phyloP scores from a whole-genome alignment of 1,140 invertebrate genomes.

The Zaprionus ornatus region DNA sequence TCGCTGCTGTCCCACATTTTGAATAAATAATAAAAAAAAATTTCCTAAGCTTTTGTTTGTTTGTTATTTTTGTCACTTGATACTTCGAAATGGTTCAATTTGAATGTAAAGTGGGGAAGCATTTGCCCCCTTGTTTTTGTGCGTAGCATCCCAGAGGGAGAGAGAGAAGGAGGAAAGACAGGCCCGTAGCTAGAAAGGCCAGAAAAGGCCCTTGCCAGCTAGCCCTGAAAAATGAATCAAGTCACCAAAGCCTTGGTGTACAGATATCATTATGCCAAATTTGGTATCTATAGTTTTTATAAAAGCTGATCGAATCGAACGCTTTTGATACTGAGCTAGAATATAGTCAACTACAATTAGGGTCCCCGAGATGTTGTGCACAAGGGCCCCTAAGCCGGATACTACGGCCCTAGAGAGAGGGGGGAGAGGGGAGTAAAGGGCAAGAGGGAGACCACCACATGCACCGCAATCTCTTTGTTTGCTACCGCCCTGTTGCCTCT shows the following conservation, averaged over 20 bases:
- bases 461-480: conserved; percentile 5
- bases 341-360: no score
- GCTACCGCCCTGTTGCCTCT: neutral
- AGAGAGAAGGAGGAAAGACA: neutral
- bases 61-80: conserved; percentile 41
- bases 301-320: no score
- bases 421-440: neutral
- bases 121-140: conserved; percentile 23
- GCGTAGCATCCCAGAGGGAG: conserved; percentile 24
- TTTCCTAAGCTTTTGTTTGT: conserved; percentile 51
- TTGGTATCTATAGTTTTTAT: no score
- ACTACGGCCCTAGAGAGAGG: neutral
- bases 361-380: no score
- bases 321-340: no score
- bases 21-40: conserved; percentile 45
- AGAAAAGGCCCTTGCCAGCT: no score
- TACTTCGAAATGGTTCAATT: conserved; percentile 35
- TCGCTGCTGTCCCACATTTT: conserved; percentile 51
- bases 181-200: no score
- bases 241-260: no score
- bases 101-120: conserved; percentile 37
- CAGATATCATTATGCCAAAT: no score
- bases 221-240: no score
- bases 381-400: no score
- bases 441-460: neutral